Conservation (phyloP, 2,113 vertebrate species). For the Conger conger region DNA sequence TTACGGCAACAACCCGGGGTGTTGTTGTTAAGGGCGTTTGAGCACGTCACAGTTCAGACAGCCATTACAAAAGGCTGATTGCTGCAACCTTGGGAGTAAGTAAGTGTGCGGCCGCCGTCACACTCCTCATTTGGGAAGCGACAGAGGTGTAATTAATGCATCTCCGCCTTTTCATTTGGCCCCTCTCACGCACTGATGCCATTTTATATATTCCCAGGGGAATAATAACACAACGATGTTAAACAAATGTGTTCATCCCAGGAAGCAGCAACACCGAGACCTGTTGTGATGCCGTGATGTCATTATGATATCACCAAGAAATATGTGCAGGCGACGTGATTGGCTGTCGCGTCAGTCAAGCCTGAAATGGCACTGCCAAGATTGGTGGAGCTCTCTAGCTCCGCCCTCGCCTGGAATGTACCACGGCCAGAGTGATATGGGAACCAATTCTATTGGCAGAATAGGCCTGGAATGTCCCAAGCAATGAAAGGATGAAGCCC, state of each 20-base stretch:
- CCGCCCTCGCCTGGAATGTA: not conserved
- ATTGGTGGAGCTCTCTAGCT: not conserved
- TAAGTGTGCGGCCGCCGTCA: constrained; percentile 5
- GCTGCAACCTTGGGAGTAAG: constrained; percentile 17
- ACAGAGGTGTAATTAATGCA: constrained; percentile 17
- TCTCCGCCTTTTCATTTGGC: not conserved
- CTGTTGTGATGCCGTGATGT: not conserved
- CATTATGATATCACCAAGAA: not conserved
- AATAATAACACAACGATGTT: not conserved
- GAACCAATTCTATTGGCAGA: not conserved
- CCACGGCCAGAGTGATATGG: not conserved
- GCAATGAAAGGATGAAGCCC: constrained; percentile 28
- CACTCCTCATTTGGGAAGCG: constrained; percentile 16
- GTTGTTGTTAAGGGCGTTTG: constrained; percentile 32
- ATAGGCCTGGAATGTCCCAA: constrained; percentile 13
- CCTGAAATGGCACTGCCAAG: not conserved
- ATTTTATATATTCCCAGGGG: not conserved
- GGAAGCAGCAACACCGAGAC: not conserved
- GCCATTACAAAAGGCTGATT: constrained; percentile 30
- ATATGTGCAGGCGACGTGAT: not conserved
- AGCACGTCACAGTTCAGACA: constrained; percentile 25
- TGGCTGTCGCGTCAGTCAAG: not conserved
- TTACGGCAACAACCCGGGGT: constrained; percentile 26
- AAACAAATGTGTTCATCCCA: not conserved
- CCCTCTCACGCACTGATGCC: not conserved